Conservation (phyloP, 2,113 vertebrate genomes). For the Puntigrus tetrazona region DNA sequence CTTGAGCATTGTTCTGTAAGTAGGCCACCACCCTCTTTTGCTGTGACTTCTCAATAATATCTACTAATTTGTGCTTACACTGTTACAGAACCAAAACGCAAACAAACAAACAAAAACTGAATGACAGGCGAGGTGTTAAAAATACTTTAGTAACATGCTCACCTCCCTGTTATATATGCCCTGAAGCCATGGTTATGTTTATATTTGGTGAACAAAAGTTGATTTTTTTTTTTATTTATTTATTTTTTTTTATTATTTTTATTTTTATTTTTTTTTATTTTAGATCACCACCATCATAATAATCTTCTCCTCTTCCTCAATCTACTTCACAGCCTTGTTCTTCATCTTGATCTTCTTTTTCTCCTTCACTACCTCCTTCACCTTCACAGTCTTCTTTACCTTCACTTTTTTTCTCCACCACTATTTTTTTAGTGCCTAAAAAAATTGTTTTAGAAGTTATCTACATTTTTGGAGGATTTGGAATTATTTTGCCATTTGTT, state of each 20-base stretch:
- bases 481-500: neutral
- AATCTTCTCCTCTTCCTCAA: neutral
- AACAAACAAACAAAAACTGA: slow-evolving; percentile 11
- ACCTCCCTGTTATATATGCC: slow-evolving; percentile 41
- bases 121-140: neutral
- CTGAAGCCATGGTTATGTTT: slow-evolving; percentile 62
- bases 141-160: slow-evolving; percentile 40
- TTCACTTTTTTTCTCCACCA: neutral
- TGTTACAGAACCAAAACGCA: slow-evolving; percentile 56
- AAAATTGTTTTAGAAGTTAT: neutral
- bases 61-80: slow-evolving; percentile 60
- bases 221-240: too few species aligned
- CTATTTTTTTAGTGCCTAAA: neutral
- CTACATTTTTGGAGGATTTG: neutral
- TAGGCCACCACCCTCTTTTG: slow-evolving; percentile 90
- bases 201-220: neutral
- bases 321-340: neutral
- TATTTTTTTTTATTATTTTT: too few species aligned
- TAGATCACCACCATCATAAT: neutral
- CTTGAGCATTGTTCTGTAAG: slow-evolving; percentile 93
- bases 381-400: neutral
- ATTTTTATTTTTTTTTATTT: neutral
- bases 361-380: neutral
- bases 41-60: slow-evolving; percentile 74
- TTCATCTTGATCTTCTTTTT: neutral